Conservation (phyloP, 2,113 vertebrate genomes). For the Epinephelus fuscoguttatus region DNA sequence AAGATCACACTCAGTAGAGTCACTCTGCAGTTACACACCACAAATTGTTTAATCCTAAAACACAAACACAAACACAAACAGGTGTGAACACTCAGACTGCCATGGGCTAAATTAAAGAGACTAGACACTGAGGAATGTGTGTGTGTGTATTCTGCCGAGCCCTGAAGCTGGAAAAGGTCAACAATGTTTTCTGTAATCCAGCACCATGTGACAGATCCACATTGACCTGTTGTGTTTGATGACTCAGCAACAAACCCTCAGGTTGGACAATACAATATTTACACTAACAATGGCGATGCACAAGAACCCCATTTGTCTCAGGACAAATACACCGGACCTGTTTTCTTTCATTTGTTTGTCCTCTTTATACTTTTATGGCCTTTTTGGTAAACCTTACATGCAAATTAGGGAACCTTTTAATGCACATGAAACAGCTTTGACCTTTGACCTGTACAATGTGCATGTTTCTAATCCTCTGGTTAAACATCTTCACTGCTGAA, state of each 20-base stretch:
- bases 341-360: neutral
- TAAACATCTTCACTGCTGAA: neutral
- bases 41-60: too few species aligned
- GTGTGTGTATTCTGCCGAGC: neutral
- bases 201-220: neutral
- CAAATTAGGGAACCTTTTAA: neutral
- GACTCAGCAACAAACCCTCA: neutral
- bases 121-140: slow-evolving; percentile 8
- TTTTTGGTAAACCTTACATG: neutral
- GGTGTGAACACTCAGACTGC: neutral
- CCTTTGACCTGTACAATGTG: neutral
- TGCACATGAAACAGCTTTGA: neutral
- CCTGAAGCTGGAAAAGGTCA: neutral
- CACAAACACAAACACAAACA: neutral
- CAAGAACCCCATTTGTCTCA: neutral
- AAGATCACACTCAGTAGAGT: neutral
- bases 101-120: neutral
- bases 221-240: slow-evolving; percentile 18
- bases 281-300: too few species aligned
- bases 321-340: neutral
- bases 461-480: neutral
- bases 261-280: neutral
- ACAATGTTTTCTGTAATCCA: neutral
- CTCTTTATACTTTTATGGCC: neutral
- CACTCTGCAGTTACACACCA: neutral